phyloP scores from a whole-genome alignment of 2,888 invertebrate species.

The Pasiphila rectangulata region DNA sequence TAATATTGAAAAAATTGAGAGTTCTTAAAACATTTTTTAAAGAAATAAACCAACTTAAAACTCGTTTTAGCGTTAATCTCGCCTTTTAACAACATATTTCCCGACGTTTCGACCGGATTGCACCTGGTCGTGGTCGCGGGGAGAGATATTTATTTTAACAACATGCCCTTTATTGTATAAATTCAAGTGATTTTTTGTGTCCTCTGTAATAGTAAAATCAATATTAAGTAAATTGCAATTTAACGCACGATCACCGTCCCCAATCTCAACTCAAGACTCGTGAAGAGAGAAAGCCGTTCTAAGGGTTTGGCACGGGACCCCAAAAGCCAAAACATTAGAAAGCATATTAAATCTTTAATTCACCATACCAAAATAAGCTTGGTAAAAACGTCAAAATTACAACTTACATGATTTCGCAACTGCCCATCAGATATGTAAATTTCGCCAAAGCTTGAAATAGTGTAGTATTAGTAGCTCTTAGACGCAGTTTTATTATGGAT shows the following conservation, averaged over 20 bases:
- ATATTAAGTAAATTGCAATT: not conserved
- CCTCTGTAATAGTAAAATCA: too few relatives aligned
- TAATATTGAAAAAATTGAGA: too few relatives aligned
- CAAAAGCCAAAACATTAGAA: conserved; percentile 50
- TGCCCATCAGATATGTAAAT: conserved; percentile 78
- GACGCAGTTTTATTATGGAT: conserved; percentile 50
- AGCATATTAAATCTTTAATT: conserved; percentile 63
- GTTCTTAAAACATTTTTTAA: too few relatives aligned
- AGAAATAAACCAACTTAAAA: too few relatives aligned
- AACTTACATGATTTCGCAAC: conserved; percentile 50
- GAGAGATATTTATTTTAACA: too few relatives aligned
- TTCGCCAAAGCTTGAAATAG: conserved; percentile 49
- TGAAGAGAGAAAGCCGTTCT: conserved; percentile 17
- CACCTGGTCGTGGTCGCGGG: too few relatives aligned
- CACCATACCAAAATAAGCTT: conserved; percentile 40
- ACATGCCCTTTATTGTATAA: too few relatives aligned
- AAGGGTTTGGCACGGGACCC: conserved; percentile 29
- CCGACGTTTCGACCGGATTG: too few relatives aligned
- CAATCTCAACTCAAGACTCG: conserved; percentile 8
- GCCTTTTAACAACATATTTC: too few relatives aligned
- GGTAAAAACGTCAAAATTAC: conserved; percentile 54
- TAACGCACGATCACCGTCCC: conserved; percentile 7
- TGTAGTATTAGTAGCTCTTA: conserved; percentile 61
- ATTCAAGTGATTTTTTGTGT: too few relatives aligned
- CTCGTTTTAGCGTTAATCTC: too few relatives aligned